Evolutionary conservation across 1,140 invertebrate species (phyloP), one percentile per base, ranked within the genome.

Genomic region (Littorina saxatilis): DNA sequence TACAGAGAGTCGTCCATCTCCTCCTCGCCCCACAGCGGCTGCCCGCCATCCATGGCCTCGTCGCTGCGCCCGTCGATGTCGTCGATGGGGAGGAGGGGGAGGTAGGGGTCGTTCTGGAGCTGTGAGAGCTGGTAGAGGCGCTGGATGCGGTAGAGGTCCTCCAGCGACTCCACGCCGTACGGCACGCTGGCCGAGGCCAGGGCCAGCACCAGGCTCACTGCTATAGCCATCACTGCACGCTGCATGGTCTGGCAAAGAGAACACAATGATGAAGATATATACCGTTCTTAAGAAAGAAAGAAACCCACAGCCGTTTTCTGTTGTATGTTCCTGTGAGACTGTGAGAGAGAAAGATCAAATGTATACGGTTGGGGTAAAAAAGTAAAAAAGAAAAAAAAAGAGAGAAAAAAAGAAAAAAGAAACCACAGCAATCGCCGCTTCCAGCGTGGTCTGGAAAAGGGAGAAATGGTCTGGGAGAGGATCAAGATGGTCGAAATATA

Each of bases 51-150:
- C 66, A 73, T 72, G 47, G 43, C 32, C 27, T 80, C 80, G 20
- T 81, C 79, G 52, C 70, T 83, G 63, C 75, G 74, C 55, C 74
- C 76, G 50, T 78, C 79, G 43, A 80, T 47, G 55, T 80, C 79
- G 47, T 80, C 75, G 3, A 55, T n/a, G n/a, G 76, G 76, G 17
- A 78, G 76, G 76, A 63, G 55, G n/a, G 61, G 15, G 11, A 75
- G 75, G 66, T 75, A 66, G 4, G 78, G 58, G 52, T 79, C 77
- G 63, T 52, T 70, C 73, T 83, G 80, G 58, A 76, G 40, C 15
- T 80, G 72, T 50, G 78, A 85, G 32, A 63, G 37, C 78, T 86
- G 72, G 63, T 80, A 75, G 23, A 85, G 80, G 11, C 74, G 79
- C 52, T 84, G 77, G 75, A 85, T 78, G 27, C 81, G 77, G 52